Evolutionary conservation across 2,113 vertebrate species (phyloP).

Genomic region (Dicerorhinus sumatrensis): DNA sequence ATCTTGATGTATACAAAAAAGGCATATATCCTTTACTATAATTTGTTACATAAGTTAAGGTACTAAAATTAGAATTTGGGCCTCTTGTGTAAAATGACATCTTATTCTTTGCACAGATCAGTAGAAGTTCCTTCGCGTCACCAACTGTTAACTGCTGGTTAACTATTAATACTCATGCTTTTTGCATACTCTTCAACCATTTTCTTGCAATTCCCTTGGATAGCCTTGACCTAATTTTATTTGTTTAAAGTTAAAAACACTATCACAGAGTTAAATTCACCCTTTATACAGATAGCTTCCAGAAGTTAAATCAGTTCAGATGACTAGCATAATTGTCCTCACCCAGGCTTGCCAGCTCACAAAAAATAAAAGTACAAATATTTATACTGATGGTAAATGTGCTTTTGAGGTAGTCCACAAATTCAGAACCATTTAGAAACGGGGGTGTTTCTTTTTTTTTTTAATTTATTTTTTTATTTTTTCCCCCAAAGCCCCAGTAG

Average conservation of each 20-base stretch:
- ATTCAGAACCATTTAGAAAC: neutral
- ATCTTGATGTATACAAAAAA: neutral
- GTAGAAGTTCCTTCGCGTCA: neutral
- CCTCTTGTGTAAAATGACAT: neutral
- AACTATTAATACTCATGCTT: neutral
- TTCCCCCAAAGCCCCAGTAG: too few species aligned
- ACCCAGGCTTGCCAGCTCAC: neutral
- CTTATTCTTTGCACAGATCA: neutral
- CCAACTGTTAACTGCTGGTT: neutral
- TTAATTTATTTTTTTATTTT: too few species aligned
- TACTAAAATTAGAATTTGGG: neutral
- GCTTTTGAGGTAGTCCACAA: neutral
- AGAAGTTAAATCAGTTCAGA: slow-evolving; percentile 27
- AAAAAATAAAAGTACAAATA: neutral
- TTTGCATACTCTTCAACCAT: neutral
- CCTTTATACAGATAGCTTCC: neutral
- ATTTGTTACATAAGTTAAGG: neutral
- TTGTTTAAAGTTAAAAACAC: slow-evolving; percentile 37
- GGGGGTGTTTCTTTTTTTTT: neutral
- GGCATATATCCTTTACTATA: neutral
- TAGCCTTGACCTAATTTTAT: neutral
- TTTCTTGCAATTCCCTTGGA: neutral
- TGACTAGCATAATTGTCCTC: neutral
- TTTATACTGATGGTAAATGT: neutral
- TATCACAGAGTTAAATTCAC: neutral